phyloP scores from a whole-genome alignment of 2,888 invertebrate genomes.

The Tetramorium bicarinatum region DNA sequence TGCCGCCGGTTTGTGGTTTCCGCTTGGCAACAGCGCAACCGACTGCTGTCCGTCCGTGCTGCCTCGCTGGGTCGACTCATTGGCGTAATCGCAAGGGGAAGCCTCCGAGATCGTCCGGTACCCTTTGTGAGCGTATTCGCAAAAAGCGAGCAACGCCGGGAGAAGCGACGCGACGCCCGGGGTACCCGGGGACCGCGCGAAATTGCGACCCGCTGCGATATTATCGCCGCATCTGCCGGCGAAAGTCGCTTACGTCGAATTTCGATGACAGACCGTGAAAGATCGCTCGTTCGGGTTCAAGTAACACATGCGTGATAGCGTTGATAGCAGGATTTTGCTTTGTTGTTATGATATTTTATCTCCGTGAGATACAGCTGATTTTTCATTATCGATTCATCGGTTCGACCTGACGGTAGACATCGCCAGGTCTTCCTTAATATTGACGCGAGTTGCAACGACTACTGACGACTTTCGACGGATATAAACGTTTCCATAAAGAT shows the following conservation, averaged over 20 bases:
- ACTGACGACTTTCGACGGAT: not conserved
- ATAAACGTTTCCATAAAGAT: not conserved
- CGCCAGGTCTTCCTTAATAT: not conserved
- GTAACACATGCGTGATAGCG: not conserved
- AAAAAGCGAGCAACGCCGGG: slow-evolving; percentile 58
- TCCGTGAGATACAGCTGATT: not conserved
- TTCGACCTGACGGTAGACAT: not conserved
- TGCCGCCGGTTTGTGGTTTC: slow-evolving; percentile 79
- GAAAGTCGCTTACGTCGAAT: slow-evolving; percentile 44
- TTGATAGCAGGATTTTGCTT: not conserved
- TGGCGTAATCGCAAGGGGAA: slow-evolving; percentile 72
- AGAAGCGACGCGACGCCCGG: slow-evolving; percentile 20
- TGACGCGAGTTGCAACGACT: not conserved
- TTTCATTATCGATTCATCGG: not conserved
- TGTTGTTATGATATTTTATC: not conserved
- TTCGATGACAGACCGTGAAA: slow-evolving; percentile 7
- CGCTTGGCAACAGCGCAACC: slow-evolving; percentile 84
- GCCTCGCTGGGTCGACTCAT: slow-evolving; percentile 72
- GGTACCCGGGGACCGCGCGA: not conserved
- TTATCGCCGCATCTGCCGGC: slow-evolving; percentile 48
- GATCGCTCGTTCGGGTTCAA: not conserved
- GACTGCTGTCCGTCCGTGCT: slow-evolving; percentile 74
- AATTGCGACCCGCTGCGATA: slow-evolving; percentile 34
- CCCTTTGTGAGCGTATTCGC: slow-evolving; percentile 58
- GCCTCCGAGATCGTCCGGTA: slow-evolving; percentile 47